A percentile compares a stretch with the other conserved stretches of the same genome.
Conservation (phyloP, 2,888 invertebrate species). For the Volucella inanis region DNA sequence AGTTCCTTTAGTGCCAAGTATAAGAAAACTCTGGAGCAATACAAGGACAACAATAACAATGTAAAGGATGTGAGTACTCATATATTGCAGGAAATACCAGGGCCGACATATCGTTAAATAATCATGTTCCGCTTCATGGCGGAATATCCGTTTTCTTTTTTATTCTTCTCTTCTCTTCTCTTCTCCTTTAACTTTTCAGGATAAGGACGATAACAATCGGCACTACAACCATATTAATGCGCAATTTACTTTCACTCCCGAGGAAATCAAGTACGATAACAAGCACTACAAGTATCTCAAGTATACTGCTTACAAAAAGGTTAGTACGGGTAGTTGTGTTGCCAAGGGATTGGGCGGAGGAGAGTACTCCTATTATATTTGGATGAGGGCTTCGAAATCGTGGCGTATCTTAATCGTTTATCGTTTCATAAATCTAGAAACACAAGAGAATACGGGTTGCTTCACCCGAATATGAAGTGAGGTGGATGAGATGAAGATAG, state of each 20-base stretch:
- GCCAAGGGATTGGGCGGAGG: conserved; percentile 19
- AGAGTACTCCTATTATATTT: too few relatives aligned
- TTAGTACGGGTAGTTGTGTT: conserved; percentile 77
- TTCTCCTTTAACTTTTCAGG: conserved; percentile 76
- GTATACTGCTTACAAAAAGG: conserved; percentile 89
- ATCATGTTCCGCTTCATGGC: conserved; percentile 35
- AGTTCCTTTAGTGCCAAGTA: conserved; percentile 86
- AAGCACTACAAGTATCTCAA: conserved; percentile 91
- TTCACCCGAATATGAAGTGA: conserved; percentile 34
- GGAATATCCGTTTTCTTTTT: conserved; percentile 26
- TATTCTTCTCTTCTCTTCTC: too few relatives aligned
- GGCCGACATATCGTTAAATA: conserved; percentile 35
- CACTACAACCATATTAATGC: conserved; percentile 84
- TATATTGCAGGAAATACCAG: conserved; percentile 56
- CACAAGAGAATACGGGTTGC: conserved; percentile 20
- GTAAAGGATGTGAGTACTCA: conserved; percentile 81
- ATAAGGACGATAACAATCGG: conserved; percentile 83
- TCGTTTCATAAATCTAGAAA: conserved; percentile 58
- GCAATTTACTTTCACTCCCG: conserved; percentile 88
- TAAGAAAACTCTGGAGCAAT: conserved; percentile 86
- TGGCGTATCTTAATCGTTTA: conserved; percentile 67
- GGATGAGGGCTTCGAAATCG: conserved; percentile 22
- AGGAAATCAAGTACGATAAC: conserved; percentile 90
- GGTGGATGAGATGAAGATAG: conserved; percentile 39
- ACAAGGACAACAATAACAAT: conserved; percentile 81